Percentiles rank a stretch among this genome's conserved stretches.
These are phyloP conservation scores for Nannoperca australis DNA, from an alignment of 2,797 vertebrate genomes.

Conservation along the genomic window DNA sequence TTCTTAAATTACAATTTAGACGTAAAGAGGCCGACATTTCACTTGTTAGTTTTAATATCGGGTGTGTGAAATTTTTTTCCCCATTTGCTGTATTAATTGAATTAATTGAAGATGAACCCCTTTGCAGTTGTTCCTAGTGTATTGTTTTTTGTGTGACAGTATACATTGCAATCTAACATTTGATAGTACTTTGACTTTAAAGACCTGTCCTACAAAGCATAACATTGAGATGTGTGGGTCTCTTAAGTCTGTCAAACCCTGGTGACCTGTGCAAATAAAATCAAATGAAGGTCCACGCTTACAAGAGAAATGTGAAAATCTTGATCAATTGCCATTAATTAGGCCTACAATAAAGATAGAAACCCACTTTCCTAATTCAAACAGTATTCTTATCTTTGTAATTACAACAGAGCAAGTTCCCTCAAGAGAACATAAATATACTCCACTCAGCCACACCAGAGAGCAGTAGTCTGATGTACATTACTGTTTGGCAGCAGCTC, in stretches of 20 bases:
- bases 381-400: no score
- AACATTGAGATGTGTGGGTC: neutral
- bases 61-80: no score
- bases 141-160: neutral
- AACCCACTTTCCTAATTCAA: neutral
- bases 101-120: rapidly evolving
- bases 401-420: neutral
- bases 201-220: neutral
- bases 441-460: neutral
- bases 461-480: no score
- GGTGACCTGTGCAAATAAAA: neutral
- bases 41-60: neutral
- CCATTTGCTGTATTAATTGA: neutral
- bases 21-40: neutral
- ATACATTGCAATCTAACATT: neutral
- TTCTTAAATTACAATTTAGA: neutral
- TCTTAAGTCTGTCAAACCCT: neutral
- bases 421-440: neutral
- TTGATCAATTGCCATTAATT: neutral
- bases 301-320: neutral
- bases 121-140: neutral
- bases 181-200: neutral
- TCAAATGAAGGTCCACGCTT: neutral
- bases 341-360: neutral
- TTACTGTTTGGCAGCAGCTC: neutral